Base-by-base conservation (phyloP, 92 coral and sea anemone genomes). In the Pocillopora meandrina region DNA sequence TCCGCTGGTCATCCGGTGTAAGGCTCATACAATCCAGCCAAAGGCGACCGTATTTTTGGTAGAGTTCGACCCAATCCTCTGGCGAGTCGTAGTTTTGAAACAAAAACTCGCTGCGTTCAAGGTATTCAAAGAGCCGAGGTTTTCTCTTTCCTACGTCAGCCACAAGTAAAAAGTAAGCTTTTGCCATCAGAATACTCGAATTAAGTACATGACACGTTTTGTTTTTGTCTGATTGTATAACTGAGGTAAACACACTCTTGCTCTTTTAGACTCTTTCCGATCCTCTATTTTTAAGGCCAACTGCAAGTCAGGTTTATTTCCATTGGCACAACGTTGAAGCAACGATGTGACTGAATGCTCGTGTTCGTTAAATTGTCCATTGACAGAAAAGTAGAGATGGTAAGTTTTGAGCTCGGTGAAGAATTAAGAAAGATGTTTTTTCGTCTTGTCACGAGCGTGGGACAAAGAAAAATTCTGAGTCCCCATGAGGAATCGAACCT, bases 1-100 rank as follows among this genome's bases (percentile, higher is more conserved):
- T 77, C 19, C 63, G 52, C 12, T 74, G 61, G 18, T 20, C 63
- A 49, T 56, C 67, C 63, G 82, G 56, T 23, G 35, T 61, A 56
- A 63, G 31, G 71, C 82, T 77, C 68, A 60, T 35, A 23, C 34
- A 26, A 57, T 9, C 56, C 57, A 61, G 20, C 82, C 82, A 77
- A 49, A 61, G 55, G 1, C 70, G 17, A 31, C 82, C 82, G 20
- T 77, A 77, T 56, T 77, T 77, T 69, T 61, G 61, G 17, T 77
- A 77, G 56, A 77, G 36, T 56, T 77, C 82, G 15, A 26, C 82
- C 71, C 82, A 60, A 70, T 77, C 82, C 71, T 77, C 82, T 17
- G 68, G 68, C 52, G 82, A 77, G 8, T 77, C 71, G 71, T 77
- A 56, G 69, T 61, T 60, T 36, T 60, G 71, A 1, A 77, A 70